phyloP scores from a whole-genome alignment of 2,113 vertebrate species.

The Corythoichthys haematopterus region DNA sequence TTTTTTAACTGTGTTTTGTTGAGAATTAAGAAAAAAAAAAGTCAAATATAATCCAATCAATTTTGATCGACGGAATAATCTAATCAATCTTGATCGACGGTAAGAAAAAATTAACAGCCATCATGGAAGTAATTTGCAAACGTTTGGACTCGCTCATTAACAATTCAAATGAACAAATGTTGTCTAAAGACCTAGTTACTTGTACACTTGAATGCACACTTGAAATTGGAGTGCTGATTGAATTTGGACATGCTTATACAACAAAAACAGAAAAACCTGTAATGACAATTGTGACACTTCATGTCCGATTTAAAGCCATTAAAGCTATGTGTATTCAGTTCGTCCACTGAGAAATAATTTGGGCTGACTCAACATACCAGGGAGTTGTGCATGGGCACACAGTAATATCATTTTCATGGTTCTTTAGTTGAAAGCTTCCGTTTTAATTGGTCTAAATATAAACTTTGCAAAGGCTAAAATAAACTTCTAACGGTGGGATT shows the following conservation, averaged over 20 bases:
- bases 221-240: neutral
- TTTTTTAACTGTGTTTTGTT: neutral
- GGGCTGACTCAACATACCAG: conserved; percentile 3
- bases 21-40: neutral
- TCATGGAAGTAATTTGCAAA: neutral
- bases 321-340: neutral
- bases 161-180: neutral
- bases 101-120: no score
- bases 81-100: no score
- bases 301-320: neutral
- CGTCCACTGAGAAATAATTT: conserved; percentile 6
- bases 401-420: conserved; percentile 10
- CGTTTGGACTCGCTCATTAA: neutral
- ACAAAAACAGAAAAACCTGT: neutral
- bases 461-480: conserved; percentile 33
- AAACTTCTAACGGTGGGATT: conserved; percentile 41
- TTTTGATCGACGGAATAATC: no score
- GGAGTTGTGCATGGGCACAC: conserved; percentile 5
- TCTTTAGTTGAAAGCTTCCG: conserved; percentile 2
- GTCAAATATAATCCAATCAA: neutral
- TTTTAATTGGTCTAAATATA: conserved; percentile 31
- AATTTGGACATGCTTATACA: neutral
- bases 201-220: neutral
- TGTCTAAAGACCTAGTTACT: neutral
- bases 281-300: neutral